Evolutionary conservation across 1,140 invertebrate genomes (phyloP).

Genomic region (Bombus superbus): DNA sequence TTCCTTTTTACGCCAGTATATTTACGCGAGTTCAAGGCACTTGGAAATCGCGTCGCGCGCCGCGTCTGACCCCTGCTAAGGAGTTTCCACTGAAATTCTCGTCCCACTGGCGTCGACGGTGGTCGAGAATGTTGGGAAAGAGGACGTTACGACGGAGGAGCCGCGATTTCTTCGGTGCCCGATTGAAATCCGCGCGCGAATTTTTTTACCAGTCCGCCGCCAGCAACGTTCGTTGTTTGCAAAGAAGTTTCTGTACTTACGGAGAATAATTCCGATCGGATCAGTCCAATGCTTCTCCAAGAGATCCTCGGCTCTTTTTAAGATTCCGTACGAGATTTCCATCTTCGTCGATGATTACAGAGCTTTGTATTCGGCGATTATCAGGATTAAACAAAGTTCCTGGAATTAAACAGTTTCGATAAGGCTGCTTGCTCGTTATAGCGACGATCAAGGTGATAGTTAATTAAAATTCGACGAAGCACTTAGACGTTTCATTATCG

Average conservation of each 20-base stretch:
- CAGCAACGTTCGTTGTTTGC: background rate
- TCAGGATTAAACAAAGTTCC: background rate
- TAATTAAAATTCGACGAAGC: background rate
- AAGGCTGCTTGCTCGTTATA: background rate
- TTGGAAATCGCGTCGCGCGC: background rate
- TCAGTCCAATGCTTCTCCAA: too few relatives aligned
- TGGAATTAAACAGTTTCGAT: background rate
- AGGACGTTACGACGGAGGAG: background rate
- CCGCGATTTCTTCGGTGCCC: too few relatives aligned
- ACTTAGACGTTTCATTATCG: background rate
- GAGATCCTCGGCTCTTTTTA: background rate
- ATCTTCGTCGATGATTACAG: background rate
- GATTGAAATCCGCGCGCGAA: background rate
- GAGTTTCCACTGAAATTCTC: constrained; percentile 49
- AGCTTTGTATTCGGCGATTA: background rate
- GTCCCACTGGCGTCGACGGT: constrained; percentile 1
- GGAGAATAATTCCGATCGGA: background rate
- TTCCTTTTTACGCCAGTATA: background rate
- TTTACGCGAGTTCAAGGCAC: background rate
- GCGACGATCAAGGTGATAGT: background rate
- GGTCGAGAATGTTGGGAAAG: constrained; percentile 7
- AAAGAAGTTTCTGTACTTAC: background rate
- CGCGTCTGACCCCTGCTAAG: constrained; percentile 39
- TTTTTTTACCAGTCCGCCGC: background rate
- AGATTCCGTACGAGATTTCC: background rate